Evolutionary conservation across 2,797 vertebrate genomes (phyloP).

Genomic region (Tenualosa ilisha): DNA sequence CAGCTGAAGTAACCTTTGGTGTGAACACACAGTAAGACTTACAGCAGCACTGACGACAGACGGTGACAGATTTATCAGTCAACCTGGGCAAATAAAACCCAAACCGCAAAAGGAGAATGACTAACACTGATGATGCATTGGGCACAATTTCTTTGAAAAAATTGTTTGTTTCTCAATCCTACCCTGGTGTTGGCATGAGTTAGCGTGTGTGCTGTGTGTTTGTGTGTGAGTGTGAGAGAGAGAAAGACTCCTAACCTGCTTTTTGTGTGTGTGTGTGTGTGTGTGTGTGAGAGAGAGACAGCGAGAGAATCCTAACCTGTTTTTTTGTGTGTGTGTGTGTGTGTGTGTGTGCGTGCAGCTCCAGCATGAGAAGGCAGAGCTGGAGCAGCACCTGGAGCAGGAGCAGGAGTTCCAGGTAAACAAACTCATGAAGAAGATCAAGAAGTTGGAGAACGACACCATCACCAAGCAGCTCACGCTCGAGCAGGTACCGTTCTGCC

Average conservation of each 20-base stretch:
- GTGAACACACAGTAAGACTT: no score
- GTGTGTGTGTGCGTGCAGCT: conserved; percentile 69
- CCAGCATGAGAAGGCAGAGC: conserved; percentile 97
- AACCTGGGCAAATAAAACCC: no score
- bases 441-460: conserved; percentile 99
- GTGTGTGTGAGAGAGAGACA: not conserved
- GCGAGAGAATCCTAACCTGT: not conserved
- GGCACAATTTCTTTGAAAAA: no score
- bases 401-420: conserved; percentile 99
- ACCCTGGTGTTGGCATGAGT: no score
- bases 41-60: not conserved
- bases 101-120: no score
- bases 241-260: not conserved
- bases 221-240: not conserved
- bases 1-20: no score
- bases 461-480: conserved; percentile 97
- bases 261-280: not conserved
- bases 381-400: conserved; percentile 97
- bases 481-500: not conserved
- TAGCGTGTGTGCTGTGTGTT: not conserved
- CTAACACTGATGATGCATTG: no score
- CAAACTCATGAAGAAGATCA: conserved; percentile 99
- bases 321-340: not conserved
- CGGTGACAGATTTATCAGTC: no score
- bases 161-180: no score